These are phyloP conservation scores for Archocentrus centrarchus DNA, from an alignment of 2,113 vertebrate species.

Conservation along the genomic window DNA sequence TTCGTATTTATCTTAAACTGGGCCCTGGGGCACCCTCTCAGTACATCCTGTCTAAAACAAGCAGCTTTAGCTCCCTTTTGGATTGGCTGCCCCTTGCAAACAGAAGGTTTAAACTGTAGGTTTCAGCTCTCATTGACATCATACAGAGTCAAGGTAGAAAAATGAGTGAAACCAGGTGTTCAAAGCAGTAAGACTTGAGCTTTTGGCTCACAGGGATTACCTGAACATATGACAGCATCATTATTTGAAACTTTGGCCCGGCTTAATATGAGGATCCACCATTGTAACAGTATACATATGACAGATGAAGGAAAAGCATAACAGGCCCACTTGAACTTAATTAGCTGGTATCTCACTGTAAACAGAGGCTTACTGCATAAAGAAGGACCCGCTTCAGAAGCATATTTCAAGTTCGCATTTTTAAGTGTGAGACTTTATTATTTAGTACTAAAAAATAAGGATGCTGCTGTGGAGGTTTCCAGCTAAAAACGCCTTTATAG, in stretches of 20 bases:
- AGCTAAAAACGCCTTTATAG: not conserved
- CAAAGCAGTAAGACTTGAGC: not conserved
- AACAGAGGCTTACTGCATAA: constrained; percentile 30
- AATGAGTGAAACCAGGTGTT: not conserved
- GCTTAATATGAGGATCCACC: not conserved
- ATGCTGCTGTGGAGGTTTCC: not conserved
- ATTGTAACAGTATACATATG: not conserved
- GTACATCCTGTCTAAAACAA: not conserved
- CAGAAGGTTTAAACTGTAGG: not conserved
- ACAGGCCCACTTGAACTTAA: not conserved
- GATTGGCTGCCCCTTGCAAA: not conserved
- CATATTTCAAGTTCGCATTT: constrained; percentile 8
- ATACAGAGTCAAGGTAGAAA: not conserved
- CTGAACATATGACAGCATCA: not conserved
- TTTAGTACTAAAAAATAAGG: not conserved
- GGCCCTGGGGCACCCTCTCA: too few species aligned
- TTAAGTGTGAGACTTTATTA: not conserved
- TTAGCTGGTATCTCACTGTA: constrained; percentile 16
- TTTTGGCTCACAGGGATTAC: not conserved
- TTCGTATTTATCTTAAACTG: too few species aligned
- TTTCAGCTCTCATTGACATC: not conserved
- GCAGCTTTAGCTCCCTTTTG: not conserved
- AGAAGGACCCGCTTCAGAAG: constrained; percentile 10
- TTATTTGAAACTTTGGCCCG: not conserved
- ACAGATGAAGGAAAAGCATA: not conserved